Evolutionary conservation across 2,888 invertebrate genomes (phyloP).

Genomic region (Schizotus pectinicornis): DNA sequence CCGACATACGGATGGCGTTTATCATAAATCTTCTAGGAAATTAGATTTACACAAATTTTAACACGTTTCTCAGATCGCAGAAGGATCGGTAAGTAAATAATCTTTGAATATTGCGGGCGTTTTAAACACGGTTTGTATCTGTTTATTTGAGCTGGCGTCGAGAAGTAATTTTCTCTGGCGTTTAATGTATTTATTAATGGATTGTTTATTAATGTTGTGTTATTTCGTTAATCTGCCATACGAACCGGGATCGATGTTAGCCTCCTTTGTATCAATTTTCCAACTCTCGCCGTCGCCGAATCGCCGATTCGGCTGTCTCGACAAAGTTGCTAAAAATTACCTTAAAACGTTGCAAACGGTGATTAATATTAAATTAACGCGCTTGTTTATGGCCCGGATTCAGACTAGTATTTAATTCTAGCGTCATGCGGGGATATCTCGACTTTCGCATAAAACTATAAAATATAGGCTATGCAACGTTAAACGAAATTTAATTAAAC

Average conservation of each 20-base stretch:
- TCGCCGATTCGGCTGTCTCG: not conserved
- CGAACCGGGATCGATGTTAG: slow-evolving; percentile 35
- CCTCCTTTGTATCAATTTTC: slow-evolving; percentile 33
- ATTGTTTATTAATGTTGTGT: slow-evolving; percentile 54
- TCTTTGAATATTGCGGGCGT: slow-evolving; percentile 29
- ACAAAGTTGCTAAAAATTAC: slow-evolving; percentile 19
- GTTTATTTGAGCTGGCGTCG: slow-evolving; percentile 57
- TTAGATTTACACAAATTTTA: slow-evolving; percentile 47
- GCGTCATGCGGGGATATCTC: slow-evolving; percentile 44
- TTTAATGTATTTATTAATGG: slow-evolving; percentile 57
- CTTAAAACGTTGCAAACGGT: slow-evolving; percentile 27
- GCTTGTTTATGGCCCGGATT: slow-evolving; percentile 40
- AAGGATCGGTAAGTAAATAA: slow-evolving; percentile 33
- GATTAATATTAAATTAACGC: slow-evolving; percentile 43
- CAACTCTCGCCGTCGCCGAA: slow-evolving; percentile 7
- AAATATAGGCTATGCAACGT: slow-evolving; percentile 55
- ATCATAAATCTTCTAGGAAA: slow-evolving; percentile 41
- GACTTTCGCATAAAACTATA: slow-evolving; percentile 51
- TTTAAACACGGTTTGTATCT: slow-evolving; percentile 35
- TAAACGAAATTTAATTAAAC: slow-evolving; percentile 59
- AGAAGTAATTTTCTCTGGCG: slow-evolving; percentile 50
- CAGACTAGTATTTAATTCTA: slow-evolving; percentile 43
- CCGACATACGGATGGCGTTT: slow-evolving; percentile 29
- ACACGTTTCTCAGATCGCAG: slow-evolving; percentile 41
- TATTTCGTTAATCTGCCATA: slow-evolving; percentile 47